These are phyloP conservation scores for Pomacea maculata DNA, from an alignment of 1,140 invertebrate genomes.

Conservation along the genomic window DNA sequence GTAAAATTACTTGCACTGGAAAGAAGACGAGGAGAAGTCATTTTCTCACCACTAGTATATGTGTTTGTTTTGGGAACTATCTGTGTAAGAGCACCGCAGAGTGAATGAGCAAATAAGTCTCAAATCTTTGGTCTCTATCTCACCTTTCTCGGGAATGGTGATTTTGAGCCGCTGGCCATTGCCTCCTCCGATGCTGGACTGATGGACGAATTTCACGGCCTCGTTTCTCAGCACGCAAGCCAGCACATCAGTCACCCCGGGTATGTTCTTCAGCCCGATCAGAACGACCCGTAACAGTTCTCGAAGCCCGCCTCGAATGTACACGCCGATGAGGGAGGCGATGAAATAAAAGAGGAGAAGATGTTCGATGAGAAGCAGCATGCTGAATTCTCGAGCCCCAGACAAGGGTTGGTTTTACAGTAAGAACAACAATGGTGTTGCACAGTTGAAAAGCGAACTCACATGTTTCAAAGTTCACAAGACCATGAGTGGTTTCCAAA, in stretches of 20 bases:
- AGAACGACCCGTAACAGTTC: conserved; percentile 46
- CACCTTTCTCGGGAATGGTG: conserved; percentile 24
- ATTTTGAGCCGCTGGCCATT: conserved; percentile 17
- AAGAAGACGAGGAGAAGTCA: no score
- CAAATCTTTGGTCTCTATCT: not conserved
- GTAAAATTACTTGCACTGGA: no score
- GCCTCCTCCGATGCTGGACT: conserved; percentile 39
- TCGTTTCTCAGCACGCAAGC: conserved; percentile 42
- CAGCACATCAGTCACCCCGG: conserved; percentile 40
- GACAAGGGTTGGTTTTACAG: no score
- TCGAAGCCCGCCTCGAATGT: conserved; percentile 38
- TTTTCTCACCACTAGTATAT: no score
- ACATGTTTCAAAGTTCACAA: no score
- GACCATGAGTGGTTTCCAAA: no score
- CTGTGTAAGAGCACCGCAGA: no score
- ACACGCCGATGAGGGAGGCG: conserved; percentile 45
- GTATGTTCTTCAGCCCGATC: conserved; percentile 46
- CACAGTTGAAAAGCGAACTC: no score
- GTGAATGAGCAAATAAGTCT: no score
- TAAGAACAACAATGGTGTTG: no score
- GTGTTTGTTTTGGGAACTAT: no score
- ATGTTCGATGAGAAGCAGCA: conserved; percentile 42
- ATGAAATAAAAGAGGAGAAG: conserved; percentile 42
- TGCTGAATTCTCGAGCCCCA: not conserved
- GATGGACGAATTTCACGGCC: conserved; percentile 49